Evolutionary conservation across 1,140 invertebrate species (phyloP), one percentile per base, ranked within the genome.

Genomic region (Aphelenchoides besseyi): DNA sequence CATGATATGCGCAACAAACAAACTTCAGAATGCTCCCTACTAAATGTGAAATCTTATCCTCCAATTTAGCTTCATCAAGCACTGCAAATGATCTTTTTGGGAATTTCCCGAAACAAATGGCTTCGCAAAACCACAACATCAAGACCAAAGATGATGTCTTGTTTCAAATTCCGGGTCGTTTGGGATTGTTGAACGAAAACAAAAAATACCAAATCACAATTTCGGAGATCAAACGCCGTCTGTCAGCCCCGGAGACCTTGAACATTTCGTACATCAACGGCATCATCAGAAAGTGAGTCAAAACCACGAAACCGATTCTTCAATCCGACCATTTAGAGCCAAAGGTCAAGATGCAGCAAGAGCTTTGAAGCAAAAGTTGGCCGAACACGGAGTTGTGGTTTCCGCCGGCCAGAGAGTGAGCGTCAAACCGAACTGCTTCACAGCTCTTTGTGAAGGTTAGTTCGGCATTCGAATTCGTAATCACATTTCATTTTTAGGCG

Each of bases 221-320:
- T 5, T 8, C 5, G 5, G 55, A 59, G 23, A 28, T 59, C 26
- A 28, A 59, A 33, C 55, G 55, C 12, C 55, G 55, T 8, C 26
- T 33, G 5, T 5, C 5, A 28, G 5, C 55, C 5, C 55, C 55
- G 12, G 55, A 59, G 18, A 29, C 5, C 5, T 16, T 59, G 55
- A 59, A 59, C 55, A 59, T 18, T 23, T 59, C 55, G 5, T 29
- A 28, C 55, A 28, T 59, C 26, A 59, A 59, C 55, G 55, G 55
- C 5, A 59, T 59, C 5, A 23, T 59, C 18, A 28, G 55, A 33
- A 59, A 33, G 55, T 59, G 18, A 18, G 55, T 59, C 23, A 12
- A 8, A 8, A 8, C 5, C 55, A 18, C 5, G 5, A 33, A 59
- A 29, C 5, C 55, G 12, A 12, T 12, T 8, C 16, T 33, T 59